phyloP scores from a whole-genome alignment of 1,140 invertebrate genomes.

The Formica selysi region DNA sequence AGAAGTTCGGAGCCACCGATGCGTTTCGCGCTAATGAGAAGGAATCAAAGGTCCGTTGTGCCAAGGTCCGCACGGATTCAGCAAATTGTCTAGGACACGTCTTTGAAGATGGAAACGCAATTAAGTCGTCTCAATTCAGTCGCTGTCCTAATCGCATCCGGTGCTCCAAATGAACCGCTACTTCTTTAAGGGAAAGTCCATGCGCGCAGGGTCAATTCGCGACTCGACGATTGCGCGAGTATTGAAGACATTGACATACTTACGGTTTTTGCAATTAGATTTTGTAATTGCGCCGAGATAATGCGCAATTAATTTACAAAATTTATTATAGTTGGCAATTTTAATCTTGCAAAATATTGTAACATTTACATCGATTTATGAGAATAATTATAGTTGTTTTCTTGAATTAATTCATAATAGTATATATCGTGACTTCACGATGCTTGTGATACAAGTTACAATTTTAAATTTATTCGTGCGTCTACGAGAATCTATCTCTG shows the following conservation, averaged over 20 bases:
- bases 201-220: not conserved
- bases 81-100: conserved; percentile 68
- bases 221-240: not conserved
- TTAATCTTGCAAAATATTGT: not conserved
- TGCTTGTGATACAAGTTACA: not conserved
- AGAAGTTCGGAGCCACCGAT: conserved; percentile 74
- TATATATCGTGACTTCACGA: not conserved
- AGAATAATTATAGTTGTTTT: not conserved
- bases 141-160: conserved; percentile 46
- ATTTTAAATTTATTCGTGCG: not conserved
- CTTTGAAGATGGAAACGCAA: conserved; percentile 82
- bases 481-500: not conserved
- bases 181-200: conserved; percentile 1
- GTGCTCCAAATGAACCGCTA: conserved; percentile 37
- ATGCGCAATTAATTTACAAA: not conserved
- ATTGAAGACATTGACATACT: not conserved
- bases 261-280: not conserved
- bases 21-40: conserved; percentile 81
- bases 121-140: conserved; percentile 67
- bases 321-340: no score
- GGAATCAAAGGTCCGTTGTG: conserved; percentile 81
- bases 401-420: not conserved
- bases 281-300: not conserved
- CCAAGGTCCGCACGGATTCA: conserved; percentile 39
- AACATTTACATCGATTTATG: not conserved